Percentiles rank a stretch among this genome's conserved stretches.
phyloP scores from a whole-genome alignment of 2,113 vertebrate species.

The Gorsachius goisagi region DNA sequence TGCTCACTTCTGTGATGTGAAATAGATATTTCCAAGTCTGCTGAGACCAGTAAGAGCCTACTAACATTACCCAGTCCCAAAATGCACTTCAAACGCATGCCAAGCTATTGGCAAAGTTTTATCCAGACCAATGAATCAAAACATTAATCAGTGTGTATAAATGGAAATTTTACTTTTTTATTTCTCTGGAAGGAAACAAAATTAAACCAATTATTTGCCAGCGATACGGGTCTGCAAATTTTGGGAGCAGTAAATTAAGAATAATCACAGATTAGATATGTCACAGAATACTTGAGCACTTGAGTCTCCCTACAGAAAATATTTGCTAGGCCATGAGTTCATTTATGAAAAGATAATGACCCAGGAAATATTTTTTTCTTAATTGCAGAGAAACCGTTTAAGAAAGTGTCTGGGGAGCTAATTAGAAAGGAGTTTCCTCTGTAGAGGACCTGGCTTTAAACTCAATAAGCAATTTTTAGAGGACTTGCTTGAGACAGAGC shows the following conservation, averaged over 20 bases:
- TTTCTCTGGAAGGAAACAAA: conserved; percentile 32
- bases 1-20: background rate
- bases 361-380: conserved; percentile 43
- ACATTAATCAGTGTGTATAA: conserved; percentile 38
- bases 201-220: conserved; percentile 32
- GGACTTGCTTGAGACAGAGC: conserved; percentile 27
- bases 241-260: conserved; percentile 43
- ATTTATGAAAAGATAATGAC: conserved; percentile 63
- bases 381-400: conserved; percentile 42
- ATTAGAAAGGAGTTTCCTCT: conserved; percentile 54
- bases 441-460: conserved; percentile 52
- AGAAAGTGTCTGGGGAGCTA: conserved; percentile 53
- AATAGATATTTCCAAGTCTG: conserved; percentile 17
- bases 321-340: conserved; percentile 36
- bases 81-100: conserved; percentile 9
- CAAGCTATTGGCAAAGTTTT: conserved; percentile 29
- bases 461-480: conserved; percentile 28
- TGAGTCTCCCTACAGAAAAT: conserved; percentile 48
- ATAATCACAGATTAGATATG: conserved; percentile 37
- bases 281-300: conserved; percentile 23
- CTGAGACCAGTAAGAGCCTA: conserved; percentile 26
- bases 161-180: conserved; percentile 31
- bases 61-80: conserved; percentile 29
- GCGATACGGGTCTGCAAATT: background rate
- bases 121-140: conserved; percentile 34